A percentile compares a stretch with the other conserved stretches of the same genome.
These are phyloP conservation scores for Masticophis lateralis DNA, from an alignment of 2,797 vertebrate species.

Conservation along the genomic window DNA sequence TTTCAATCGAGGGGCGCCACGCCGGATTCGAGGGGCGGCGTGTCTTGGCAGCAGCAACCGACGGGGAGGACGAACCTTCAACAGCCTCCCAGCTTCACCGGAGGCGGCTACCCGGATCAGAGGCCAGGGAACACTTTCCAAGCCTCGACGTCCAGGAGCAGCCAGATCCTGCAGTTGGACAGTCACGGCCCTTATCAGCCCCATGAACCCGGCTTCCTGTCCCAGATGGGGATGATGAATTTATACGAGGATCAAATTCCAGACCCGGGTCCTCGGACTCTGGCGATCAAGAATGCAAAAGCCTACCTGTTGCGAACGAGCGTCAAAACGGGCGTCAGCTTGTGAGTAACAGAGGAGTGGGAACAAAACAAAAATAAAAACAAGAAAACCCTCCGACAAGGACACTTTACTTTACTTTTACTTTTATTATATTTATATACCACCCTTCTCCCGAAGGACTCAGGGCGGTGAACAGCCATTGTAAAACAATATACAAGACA, in stretches of 20 bases:
- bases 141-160: not conserved
- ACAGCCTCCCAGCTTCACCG: not conserved
- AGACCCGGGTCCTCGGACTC: slow-evolving; percentile 13
- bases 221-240: slow-evolving; percentile 21
- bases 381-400: not conserved
- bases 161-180: not conserved
- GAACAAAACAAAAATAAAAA: no score
- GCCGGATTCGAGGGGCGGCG: not conserved
- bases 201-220: slow-evolving; percentile 3
- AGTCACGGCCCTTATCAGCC: slow-evolving; percentile 45
- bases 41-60: not conserved
- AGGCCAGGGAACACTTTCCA: not conserved
- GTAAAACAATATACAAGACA: no score
- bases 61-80: not conserved
- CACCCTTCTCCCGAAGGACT: no score
- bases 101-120: rapidly evolving
- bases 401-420: no score
- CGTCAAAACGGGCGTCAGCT: slow-evolving; percentile 63
- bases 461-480: no score
- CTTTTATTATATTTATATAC: no score
- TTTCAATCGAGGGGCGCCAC: not conserved
- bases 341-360: slow-evolving; percentile 54
- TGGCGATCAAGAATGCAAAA: slow-evolving; percentile 70
- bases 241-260: slow-evolving; percentile 42
- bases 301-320: slow-evolving; percentile 68